phyloP scores from a whole-genome alignment of 2,888 invertebrate species.

The Ditula angustiorana region DNA sequence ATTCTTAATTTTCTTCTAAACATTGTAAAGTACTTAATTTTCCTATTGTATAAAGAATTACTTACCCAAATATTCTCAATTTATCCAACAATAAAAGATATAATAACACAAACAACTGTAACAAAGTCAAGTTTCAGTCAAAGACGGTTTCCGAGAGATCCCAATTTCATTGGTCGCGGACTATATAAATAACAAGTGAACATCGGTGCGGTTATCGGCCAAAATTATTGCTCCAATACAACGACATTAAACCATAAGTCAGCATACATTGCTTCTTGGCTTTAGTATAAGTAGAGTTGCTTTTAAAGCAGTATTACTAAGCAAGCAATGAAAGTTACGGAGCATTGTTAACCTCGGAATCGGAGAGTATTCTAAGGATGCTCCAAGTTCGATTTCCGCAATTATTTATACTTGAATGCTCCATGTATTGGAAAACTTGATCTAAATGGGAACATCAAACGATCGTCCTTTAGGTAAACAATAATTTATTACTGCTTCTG shows the following conservation, averaged over 20 bases:
- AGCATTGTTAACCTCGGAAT: not conserved
- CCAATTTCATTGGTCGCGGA: not conserved
- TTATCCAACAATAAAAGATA: no score
- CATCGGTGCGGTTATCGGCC: not conserved
- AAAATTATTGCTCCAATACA: not conserved
- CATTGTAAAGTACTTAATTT: no score
- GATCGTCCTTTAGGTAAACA: not conserved
- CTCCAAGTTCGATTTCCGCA: conserved; percentile 8
- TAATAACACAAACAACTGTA: no score
- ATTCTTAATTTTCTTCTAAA: no score
- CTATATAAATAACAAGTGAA: conserved; percentile 28
- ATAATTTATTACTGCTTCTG: not conserved
- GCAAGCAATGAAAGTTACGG: not conserved
- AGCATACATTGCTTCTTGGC: not conserved
- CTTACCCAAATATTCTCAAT: no score
- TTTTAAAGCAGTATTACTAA: no score
- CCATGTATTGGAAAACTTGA: conserved; percentile 27
- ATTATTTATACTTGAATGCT: conserved; percentile 15
- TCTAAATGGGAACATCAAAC: conserved; percentile 18
- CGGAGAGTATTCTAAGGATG: not conserved
- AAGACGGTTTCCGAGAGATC: not conserved
- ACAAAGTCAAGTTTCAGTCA: not conserved
- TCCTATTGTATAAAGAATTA: no score
- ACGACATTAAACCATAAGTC: not conserved
- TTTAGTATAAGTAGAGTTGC: not conserved